Base-by-base conservation (phyloP, 37 sponge, comb jelly and placozoan genomes). In the Spongilla lacustris region DNA sequence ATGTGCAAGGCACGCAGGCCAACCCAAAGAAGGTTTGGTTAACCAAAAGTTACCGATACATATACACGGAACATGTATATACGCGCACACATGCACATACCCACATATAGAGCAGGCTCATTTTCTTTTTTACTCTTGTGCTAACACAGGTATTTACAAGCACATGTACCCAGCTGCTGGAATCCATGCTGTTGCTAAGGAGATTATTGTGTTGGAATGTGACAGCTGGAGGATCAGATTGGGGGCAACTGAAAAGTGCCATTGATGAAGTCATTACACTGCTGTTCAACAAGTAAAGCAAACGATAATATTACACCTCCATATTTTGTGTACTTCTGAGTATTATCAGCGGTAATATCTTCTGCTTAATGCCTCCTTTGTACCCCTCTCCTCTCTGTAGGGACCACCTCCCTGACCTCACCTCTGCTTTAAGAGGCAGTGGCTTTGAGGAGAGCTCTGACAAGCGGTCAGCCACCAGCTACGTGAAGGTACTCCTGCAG, bases 1-100 rank as follows among this genome's bases (percentile, higher is more conserved):
- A 90, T 36, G 50, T 84, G 11, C 85, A 84, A 49, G 37, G 82
- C 27, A 85, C 50, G 11, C 90, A 85, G 24, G 90, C 86, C 13
- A 90, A 90, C 66, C 85, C 73, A 29, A 85, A 90, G 81, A 90
- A 90, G 77, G 84, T 84, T 3, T 41, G 41, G 41, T 41, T 36
- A 28, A 74, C 23, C 26, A 29, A 22, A 6, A n/a, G n/a, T n/a
- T n/a, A n/a, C n/a, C n/a, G n/a, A n/a, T n/a, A n/a, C n/a, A n/a
- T n/a, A n/a, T n/a, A n/a, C n/a, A n/a, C n/a, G n/a, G n/a, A n/a
- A n/a, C n/a, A n/a, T n/a, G n/a, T n/a, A n/a, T n/a, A n/a, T n/a
- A n/a, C n/a, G n/a, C n/a, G n/a, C n/a, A n/a, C n/a, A n/a, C n/a
- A n/a, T n/a, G n/a, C n/a, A n/a, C n/a, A n/a, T n/a, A n/a, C n/a